A percentile compares a stretch with the other conserved stretches of the same genome.
Conservation (phyloP, 2,888 invertebrate genomes). For the Pristionchus maxplancki region DNA sequence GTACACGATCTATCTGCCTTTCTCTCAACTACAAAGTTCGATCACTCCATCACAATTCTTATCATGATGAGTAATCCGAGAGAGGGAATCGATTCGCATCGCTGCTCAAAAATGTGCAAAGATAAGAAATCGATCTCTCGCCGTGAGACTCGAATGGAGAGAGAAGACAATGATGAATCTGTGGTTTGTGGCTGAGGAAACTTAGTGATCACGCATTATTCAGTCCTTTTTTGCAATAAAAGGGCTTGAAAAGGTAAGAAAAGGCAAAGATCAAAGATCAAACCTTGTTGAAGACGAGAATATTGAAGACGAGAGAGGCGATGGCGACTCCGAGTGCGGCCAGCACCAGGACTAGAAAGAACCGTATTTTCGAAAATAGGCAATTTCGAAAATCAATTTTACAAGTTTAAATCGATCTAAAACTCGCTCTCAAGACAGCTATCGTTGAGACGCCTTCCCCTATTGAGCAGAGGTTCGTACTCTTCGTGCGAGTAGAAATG, state of each 20-base stretch:
- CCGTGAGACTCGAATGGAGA: not conserved
- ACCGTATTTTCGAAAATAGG: not conserved
- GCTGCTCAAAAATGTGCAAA: not conserved
- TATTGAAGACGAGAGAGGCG: constrained; percentile 53
- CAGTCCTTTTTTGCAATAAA: not conserved
- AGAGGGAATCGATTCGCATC: not conserved
- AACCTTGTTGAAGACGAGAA: constrained; percentile 50
- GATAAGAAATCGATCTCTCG: constrained; percentile 40
- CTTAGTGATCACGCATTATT: not conserved
- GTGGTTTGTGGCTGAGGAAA: not conserved
- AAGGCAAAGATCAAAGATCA: not conserved
- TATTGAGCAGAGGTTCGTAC: constrained; percentile 19
- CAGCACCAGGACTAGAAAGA: constrained; percentile 48
- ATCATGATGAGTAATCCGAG: not conserved
- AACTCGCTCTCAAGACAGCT: not conserved
- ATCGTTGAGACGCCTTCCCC: not conserved
- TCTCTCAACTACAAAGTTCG: not conserved
- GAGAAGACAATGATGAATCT: not conserved
- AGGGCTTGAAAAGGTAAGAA: not conserved
- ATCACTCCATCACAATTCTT: not conserved
- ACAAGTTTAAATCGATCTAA: not conserved
- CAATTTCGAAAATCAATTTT: too few species aligned
- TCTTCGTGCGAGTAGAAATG: not conserved
- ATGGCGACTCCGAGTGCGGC: constrained; percentile 51
- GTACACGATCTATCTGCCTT: not conserved